Base-by-base conservation (phyloP, 2,113 vertebrate species). In the Oreochromis spilurus region DNA sequence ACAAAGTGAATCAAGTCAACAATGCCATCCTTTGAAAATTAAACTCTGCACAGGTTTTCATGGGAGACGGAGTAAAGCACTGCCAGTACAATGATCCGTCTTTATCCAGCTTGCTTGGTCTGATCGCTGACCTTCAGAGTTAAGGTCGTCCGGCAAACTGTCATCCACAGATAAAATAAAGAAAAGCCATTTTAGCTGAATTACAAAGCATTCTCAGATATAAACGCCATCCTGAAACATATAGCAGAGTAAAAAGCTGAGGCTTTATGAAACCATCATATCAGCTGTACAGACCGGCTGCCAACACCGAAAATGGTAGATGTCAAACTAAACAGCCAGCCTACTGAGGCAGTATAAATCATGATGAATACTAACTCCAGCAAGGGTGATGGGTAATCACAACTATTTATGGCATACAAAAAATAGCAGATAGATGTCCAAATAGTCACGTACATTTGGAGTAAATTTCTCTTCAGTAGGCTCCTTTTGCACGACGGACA, bases 151-250 rank as follows among this genome's bases (percentile, higher is more conserved):
- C 70, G 1, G 83, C 58, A 77, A n/a, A 43, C 70, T 34, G 57
- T 53, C 77, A 70, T 83, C 57, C 36, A 36, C 72, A 89, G 81
- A 92, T 84, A 55, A 80, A 62, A 93, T 90, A 29, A 62, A 53
- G 5, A 29, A 50, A 89, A 85, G 77, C 83, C 65, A 81, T 93
- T 93, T 92, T 87, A 90, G 48, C 83, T 65, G 60, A 31, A 83
- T 86, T 53, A 89, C 85, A 89, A 88, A 89, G 67, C 81, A 72
- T 86, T 62, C 48, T 72, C 82, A 89, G 57, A 91, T 24, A 14
- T 11, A 50, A 34, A 75, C 31, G 78, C 60, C 84, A 83, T 82
- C 54, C 81, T 70, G 26, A 91, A 77, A 77, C 19, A 78, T 78
- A 53, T 2, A 81, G 88, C 67, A 70, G 65, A 82, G 81, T 9